Evolutionary conservation across 1,140 invertebrate genomes (phyloP).

Genomic region (Steinernema feltiae): DNA sequence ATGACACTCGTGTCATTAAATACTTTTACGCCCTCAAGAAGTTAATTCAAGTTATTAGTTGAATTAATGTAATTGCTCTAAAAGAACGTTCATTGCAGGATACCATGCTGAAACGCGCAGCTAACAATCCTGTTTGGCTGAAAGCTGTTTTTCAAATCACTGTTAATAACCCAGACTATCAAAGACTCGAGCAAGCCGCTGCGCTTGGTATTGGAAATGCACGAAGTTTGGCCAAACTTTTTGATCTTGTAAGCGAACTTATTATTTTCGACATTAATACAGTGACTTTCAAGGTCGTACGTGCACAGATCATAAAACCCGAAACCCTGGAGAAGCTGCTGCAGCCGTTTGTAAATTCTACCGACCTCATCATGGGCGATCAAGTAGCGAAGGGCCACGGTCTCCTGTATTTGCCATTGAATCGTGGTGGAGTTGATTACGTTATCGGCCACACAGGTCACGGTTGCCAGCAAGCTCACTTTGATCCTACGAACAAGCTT

Average conservation of each 20-base stretch:
- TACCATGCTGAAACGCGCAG: slow-evolving; percentile 23
- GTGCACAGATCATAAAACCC: slow-evolving; percentile 22
- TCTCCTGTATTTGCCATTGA: slow-evolving; percentile 29
- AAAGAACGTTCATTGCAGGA: slow-evolving; percentile 18
- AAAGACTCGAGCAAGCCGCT: slow-evolving; percentile 44
- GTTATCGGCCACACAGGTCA: slow-evolving; percentile 37
- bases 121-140: slow-evolving; percentile 44
- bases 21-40: slow-evolving; percentile 30
- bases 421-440: slow-evolving; percentile 28
- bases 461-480: slow-evolving; percentile 34
- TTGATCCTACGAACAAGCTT: slow-evolving; percentile 33
- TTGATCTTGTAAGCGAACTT: slow-evolving; percentile 28
- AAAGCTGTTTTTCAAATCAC: slow-evolving; percentile 43
- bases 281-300: slow-evolving; percentile 16
- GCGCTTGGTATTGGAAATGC: slow-evolving; percentile 57
- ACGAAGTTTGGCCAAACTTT: slow-evolving; percentile 52
- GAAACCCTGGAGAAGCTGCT: slow-evolving; percentile 19
- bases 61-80: neutral
- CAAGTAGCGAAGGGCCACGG: slow-evolving; percentile 29
- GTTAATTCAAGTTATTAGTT: slow-evolving; percentile 22
- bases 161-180: slow-evolving; percentile 42
- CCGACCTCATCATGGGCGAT: slow-evolving; percentile 26
- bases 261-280: neutral
- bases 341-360: slow-evolving; percentile 24
- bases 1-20: slow-evolving; percentile 36